Evolutionary conservation across 2,113 vertebrate genomes (phyloP).

Genomic region (Cyphomyrus plagiostoma): DNA sequence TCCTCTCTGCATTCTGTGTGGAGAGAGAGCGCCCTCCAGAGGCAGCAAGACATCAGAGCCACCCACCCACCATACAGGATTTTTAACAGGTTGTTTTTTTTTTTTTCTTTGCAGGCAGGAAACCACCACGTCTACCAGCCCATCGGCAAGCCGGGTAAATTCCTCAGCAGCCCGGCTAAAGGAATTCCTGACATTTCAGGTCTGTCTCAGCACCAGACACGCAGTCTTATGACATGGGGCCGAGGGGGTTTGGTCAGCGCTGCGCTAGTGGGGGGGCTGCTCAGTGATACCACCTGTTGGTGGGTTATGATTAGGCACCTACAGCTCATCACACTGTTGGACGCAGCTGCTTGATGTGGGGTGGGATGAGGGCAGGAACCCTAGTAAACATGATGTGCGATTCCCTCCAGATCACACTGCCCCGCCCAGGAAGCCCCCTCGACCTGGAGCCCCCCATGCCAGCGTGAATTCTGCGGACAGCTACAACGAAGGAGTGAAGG

Average conservation of each 20-base stretch:
- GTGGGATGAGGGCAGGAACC: neutral
- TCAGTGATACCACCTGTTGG: neutral
- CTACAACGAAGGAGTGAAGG: constrained; percentile 88
- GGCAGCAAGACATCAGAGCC: neutral
- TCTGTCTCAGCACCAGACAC: neutral
- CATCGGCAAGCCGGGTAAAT: constrained; percentile 90
- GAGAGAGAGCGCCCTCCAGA: neutral
- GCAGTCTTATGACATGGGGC: neutral
- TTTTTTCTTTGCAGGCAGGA: constrained; percentile 67
- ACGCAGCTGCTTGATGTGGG: neutral
- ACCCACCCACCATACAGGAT: neutral
- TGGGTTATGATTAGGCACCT: neutral
- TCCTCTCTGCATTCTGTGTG: neutral
- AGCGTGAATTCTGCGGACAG: constrained; percentile 78
- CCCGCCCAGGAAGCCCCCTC: constrained; percentile 94
- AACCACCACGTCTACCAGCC: constrained; percentile 98
- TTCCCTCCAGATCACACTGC: constrained; percentile 71
- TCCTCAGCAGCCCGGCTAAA: neutral
- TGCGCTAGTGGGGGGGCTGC: neutral
- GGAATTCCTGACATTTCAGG: neutral
- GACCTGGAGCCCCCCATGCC: constrained; percentile 80
- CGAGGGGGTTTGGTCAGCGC: neutral
- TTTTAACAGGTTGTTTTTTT: constrained; percentile 32
- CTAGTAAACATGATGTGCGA: neutral
- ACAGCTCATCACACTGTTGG: neutral